Base-by-base conservation (phyloP, 2,888 invertebrate species). In the Geophilus truncorum region DNA sequence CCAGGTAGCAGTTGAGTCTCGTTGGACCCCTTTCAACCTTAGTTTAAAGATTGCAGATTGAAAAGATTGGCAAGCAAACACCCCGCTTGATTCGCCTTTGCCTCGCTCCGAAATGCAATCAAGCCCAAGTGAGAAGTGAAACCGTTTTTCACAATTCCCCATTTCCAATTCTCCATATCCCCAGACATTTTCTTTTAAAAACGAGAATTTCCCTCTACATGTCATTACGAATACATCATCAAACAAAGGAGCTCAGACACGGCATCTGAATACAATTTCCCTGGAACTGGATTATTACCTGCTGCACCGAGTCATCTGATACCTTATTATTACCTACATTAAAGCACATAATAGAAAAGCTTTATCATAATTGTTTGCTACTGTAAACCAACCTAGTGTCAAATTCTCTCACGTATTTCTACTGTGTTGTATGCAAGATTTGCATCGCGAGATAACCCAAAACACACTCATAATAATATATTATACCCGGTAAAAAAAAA, bases 31-130 rank as follows among this genome's bases (percentile, higher is more conserved):
- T 62, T 62, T 62, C 57, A 62, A 62, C 57, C 57, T 62, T 62
- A 62, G 57, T 62, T 62, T 62, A 62, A 62, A 62, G 57, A 62
- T 62, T 62, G 57, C 57, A 62, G 57, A 62, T 62, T 62, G 57
- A 62, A 62, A 23, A 62, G 57, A 62, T 62, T 62, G 57, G 57
- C 57, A 62, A 62, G 57, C 57, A 62, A 62, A 62, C 57, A 62
- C 57, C 57, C 57, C 57, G 57, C 57, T 10, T 23, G 57, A 62
- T 62, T 62, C 57, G 57, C 57, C 57, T 62, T 62, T 62, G 57
- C 57, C 57, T 62, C 57, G 57, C 57, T 23, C 23, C 57, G 9
- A 62, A 62, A 62, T 62, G 57, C 57, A 62, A 62, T 62, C 57
- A 62, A 62, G 57, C 57, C 23, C 21, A 62, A 62, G 57, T 62